Evolutionary conservation across 53 echinoderm and acorn worm species (phyloP).

Genomic region (Stichopus horrens): DNA sequence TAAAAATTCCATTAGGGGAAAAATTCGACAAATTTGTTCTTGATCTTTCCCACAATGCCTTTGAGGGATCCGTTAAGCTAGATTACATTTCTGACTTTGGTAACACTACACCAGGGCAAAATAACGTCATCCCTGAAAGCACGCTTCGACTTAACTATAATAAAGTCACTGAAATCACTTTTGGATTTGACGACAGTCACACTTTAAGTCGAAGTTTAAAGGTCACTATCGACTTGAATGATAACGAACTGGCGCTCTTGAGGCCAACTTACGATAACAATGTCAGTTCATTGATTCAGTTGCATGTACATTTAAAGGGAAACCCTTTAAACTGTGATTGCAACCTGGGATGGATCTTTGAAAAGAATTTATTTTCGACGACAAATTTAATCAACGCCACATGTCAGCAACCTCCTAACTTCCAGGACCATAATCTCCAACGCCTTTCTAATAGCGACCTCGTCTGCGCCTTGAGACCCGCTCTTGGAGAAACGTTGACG

Average conservation of each 20-base stretch:
- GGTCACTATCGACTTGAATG: background rate
- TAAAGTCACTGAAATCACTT: background rate
- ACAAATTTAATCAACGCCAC: background rate
- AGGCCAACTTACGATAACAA: background rate
- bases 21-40: too few relatives aligned
- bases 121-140: background rate
- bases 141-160: background rate
- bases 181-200: background rate
- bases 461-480: background rate
- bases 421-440: background rate
- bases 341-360: background rate
- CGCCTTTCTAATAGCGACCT: background rate
- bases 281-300: background rate
- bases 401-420: background rate
- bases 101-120: background rate
- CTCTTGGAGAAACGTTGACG: background rate
- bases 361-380: background rate
- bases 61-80: background rate
- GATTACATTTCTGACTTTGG: background rate
- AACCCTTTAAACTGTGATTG: slow-evolving; percentile 31
- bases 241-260: background rate
- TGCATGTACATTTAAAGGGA: background rate
- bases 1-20: too few relatives aligned
- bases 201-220: too few relatives aligned
- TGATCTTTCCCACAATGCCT: too few relatives aligned